Base-by-base conservation (phyloP, 2,113 vertebrate species). In the Nothobranchius kuhntae region DNA sequence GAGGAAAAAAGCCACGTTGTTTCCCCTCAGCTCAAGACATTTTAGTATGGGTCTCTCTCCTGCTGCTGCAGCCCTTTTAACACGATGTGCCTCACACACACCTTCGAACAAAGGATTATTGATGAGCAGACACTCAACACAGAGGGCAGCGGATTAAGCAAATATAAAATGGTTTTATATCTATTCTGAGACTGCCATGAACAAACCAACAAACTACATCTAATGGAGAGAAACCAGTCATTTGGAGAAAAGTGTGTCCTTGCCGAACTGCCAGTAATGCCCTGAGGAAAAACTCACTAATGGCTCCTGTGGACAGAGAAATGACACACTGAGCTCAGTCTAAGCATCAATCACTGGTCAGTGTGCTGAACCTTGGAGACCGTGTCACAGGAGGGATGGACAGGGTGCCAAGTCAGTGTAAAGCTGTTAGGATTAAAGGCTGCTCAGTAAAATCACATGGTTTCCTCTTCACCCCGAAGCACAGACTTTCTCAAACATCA, bases 271-370 rank as follows among this genome's bases (percentile, higher is more conserved):
- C n/a, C n/a, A 38, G 1, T 8, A 61, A 61, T 46, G 44, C 61
- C 62, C 56, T n/a, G 13, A 54, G 52, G 57, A 51, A 58, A 59
- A 56, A 53, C 17, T 21, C 45, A 70, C 53, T 64, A 78, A 80
- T 71, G 65, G 56, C 40, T 63, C 30, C 44, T 51, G 17, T 59
- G 0, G 1, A 42, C 40, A 66, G 24, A 71, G 55, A 57, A 61
- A 60, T 50, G 51, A 70, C 67, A 65, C 52, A 9, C 7, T 15
- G 53, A 57, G 17, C 36, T 35, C 8, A 63, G 24, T 46, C 21
- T 65, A 59, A 35, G 51, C 36, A 51, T 55, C 51, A 61, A 60
- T 68, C 54, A 61, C 50, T 61, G 73, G 47, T 62, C 42, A 7
- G 9, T 11, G 48, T 57, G 35, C 44, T 30, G 12, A 65, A 45